Conservation (phyloP, 64 coral and sea anemone species). For the Platygyra sinensis region DNA sequence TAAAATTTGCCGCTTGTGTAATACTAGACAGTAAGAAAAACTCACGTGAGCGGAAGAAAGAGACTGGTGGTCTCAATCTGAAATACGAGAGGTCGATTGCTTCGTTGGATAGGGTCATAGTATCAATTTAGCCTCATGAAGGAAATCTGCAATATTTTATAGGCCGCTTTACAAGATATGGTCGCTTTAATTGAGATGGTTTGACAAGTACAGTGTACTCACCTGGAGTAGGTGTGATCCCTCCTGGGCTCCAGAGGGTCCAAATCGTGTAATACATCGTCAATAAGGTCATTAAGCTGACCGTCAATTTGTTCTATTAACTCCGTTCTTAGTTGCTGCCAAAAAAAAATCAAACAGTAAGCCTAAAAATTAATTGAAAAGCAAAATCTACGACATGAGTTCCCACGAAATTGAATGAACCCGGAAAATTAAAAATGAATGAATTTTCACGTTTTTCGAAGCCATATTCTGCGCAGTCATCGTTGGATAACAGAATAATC, state of each 20-base stretch:
- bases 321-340: slow-evolving; percentile 80
- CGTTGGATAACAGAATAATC: not conserved
- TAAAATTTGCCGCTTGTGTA: too few relatives aligned
- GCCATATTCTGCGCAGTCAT: not conserved
- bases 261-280: slow-evolving; percentile 80
- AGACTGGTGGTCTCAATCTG: too few relatives aligned
- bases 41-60: too few relatives aligned
- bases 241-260: slow-evolving; percentile 2
- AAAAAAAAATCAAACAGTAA: not conserved
- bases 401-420: not conserved
- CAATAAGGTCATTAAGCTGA: slow-evolving; percentile 74
- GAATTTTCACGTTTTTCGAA: not conserved
- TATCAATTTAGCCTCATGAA: too few relatives aligned
- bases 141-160: too few relatives aligned
- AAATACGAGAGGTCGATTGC: too few relatives aligned
- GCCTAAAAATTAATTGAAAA: not conserved
- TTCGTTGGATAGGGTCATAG: too few relatives aligned
- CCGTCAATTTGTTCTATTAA: slow-evolving; percentile 87
- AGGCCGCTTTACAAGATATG: too few relatives aligned
- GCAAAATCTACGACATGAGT: too few relatives aligned
- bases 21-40: too few relatives aligned
- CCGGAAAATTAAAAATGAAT: not conserved
- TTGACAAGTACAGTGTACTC: not conserved
- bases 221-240: not conserved
- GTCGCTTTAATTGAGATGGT: too few relatives aligned